Evolutionary conservation across 2,888 invertebrate genomes (phyloP).

Genomic region (Scelioninae gen. 1): DNA sequence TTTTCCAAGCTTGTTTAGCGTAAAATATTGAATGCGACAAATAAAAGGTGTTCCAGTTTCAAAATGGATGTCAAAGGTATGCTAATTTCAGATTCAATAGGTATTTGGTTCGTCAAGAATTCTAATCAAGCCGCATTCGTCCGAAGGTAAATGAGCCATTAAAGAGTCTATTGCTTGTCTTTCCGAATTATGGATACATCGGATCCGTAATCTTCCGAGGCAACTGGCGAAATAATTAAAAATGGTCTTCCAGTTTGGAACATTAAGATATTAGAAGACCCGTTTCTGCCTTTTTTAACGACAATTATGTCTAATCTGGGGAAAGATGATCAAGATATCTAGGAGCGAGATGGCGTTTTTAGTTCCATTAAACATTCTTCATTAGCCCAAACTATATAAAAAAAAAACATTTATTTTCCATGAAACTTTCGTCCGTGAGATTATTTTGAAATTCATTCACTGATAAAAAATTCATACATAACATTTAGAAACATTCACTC

Average conservation of each 20-base stretch:
- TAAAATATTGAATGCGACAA: slow-evolving; percentile 35
- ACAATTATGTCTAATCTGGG: slow-evolving; percentile 37
- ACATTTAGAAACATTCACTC: slow-evolving; percentile 51
- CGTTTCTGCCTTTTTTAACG: slow-evolving; percentile 28
- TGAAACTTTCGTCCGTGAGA: slow-evolving; percentile 19
- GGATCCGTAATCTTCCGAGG: slow-evolving; percentile 27
- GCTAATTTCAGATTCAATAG: background rate
- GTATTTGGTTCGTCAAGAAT: background rate
- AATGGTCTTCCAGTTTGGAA: slow-evolving; percentile 11
- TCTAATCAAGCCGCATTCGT: slow-evolving; percentile 8
- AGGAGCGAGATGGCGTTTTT: slow-evolving; percentile 11
- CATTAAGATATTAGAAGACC: slow-evolving; percentile 50
- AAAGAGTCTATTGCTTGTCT: slow-evolving; percentile 36
- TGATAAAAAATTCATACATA: slow-evolving; percentile 48
- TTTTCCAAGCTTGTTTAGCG: slow-evolving; percentile 20
- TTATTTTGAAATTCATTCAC: slow-evolving; percentile 37
- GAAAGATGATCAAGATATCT: slow-evolving; percentile 53
- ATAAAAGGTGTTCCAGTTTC: slow-evolving; percentile 11
- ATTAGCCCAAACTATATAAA: slow-evolving; percentile 11
- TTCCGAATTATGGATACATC: slow-evolving; percentile 13
- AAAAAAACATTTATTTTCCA: slow-evolving; percentile 36
- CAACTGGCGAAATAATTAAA: slow-evolving; percentile 59
- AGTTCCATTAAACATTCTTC: slow-evolving; percentile 39
- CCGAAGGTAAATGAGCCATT: slow-evolving; percentile 21
- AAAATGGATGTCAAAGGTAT: slow-evolving; percentile 14